Evolutionary conservation across 1,140 invertebrate species (phyloP), one percentile per base, ranked within the genome.

Genomic region (Dinothrombium tinctorium): DNA sequence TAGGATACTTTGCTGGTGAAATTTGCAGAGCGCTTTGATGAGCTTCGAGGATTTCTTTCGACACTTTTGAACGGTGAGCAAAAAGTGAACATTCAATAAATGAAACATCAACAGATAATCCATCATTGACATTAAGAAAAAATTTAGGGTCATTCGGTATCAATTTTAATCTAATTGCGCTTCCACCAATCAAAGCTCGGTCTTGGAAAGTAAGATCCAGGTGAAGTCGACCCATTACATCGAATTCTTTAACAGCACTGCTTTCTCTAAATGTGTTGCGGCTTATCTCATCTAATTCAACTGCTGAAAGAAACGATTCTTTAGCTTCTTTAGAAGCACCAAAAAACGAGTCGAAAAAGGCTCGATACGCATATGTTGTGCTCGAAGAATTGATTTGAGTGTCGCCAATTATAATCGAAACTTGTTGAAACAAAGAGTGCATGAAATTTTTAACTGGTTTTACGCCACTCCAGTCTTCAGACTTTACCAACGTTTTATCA

Each of bases 211-310:
- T 45, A 7, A 54, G n/a, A 24, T 49, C 47, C 21, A 21, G 7
- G 11, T 46, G 37, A 2, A 40, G 40, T 39, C 44, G 39, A n/a
- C 51, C 50, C 4, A 47, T 36, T 12, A 55, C 1, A 39, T 55
- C 51, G 44, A 54, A 46, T n/a, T 33, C 19, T 33, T 9, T 20
- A 20, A 38, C 45, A 8, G 7, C 26, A 28, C 26, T 28, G 7
- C 7, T 8, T 7, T n/a, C 26, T 28, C 7, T 7, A n/a, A n/a
- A n/a, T 8, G 26, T 7, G n/a, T 7, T 8, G 7, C 7, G 26
- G 7, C n/a, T 7, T 8, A n/a, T 28, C 7, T 28, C 7, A 8
- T 7, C 7, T 28, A n/a, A 8, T 8, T n/a, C 26, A n/a, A 28
- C 26, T 28, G 26, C 26, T 28, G 7, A n/a, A 8, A 28, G n/a